phyloP scores from a whole-genome alignment of 2,797 vertebrate species.

The Lutra lutra region DNA sequence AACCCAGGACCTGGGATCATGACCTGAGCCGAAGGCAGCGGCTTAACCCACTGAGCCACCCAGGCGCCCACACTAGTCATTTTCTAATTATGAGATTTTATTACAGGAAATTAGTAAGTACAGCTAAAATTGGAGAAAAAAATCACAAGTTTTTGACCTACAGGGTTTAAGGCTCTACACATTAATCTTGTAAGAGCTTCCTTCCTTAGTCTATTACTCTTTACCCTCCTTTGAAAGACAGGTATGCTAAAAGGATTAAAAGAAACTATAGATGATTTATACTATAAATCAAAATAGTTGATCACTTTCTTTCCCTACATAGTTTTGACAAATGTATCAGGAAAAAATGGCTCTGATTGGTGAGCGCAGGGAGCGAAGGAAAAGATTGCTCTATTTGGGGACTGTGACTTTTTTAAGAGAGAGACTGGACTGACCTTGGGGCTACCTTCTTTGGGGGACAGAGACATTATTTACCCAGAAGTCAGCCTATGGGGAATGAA shows the following conservation, averaged over 20 bases:
- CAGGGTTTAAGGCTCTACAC: not conserved
- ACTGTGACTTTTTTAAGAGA: not conserved
- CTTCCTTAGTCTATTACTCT: not conserved
- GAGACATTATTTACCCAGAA: not conserved
- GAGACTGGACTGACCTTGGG: not conserved
- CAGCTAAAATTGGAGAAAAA: not conserved
- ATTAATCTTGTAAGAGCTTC: not conserved
- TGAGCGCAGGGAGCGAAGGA: fast-evolving
- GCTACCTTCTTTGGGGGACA: not conserved
- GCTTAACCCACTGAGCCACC: too few species aligned
- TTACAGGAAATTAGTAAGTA: not conserved
- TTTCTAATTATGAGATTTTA: not conserved
- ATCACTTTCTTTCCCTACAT: not conserved
- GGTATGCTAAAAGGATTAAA: not conserved
- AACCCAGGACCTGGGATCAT: too few species aligned
- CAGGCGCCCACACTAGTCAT: not conserved
- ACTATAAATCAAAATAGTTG: not conserved
- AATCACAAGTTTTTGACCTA: not conserved
- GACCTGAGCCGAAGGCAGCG: too few species aligned
- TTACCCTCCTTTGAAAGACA: not conserved
- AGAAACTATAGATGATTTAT: not conserved
- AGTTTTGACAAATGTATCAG: not conserved
- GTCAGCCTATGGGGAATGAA: not conserved
- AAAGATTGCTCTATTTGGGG: not conserved
- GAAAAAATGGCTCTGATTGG: not conserved